Evolutionary conservation across 2,113 vertebrate genomes (phyloP), one percentile per base, ranked within the genome.

Genomic region (human (Homo sapiens)): DNA sequence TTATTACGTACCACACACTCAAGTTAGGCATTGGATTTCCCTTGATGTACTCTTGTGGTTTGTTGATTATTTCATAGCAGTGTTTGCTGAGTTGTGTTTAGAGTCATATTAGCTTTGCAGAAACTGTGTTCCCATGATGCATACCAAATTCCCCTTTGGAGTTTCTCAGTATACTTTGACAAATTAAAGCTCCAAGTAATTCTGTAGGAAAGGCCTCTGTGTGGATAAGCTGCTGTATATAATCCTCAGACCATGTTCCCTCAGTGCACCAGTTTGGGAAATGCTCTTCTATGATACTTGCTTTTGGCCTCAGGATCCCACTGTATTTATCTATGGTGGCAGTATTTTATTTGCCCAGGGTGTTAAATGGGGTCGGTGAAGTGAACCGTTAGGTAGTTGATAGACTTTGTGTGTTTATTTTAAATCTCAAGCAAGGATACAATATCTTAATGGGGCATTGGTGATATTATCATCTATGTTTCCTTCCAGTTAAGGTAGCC

Each of bases 101-200:
- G 55, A 76, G 50, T 64, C 87, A 8, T 66, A 35, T 13, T 85
- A 45, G 78, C 70, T 95, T 83, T 87, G 32, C 32, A 23, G 45
- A 91, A 90, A 52, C 66, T 22, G 2, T 10, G 38, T 68, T 45
- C 35, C 68, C 14, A 0, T 8, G 5, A 59, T 78, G 75, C 25
- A 23, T 14, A 73, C 20, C 55, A 94, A 22, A 48, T 70, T 25
- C 75, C 5, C 13, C n/a, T 64, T n/a, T 40, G 57, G 75, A 83
- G 57, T 95, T 84, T 93, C 90, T 96, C 32, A 11, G 7, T 80
- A 17, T 84, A n/a, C 64, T 94, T 43, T 79, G 88, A 48, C 61
- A 96, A 52, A 61, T 90, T 68, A 90, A 95, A 95, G 81, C 35
- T 64, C 32, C 90, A 86, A 1, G 8, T 85, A n/a, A 83, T 76